Evolutionary conservation across 2,113 vertebrate species (phyloP).

Genomic region (Puffinus mauretanicus): DNA sequence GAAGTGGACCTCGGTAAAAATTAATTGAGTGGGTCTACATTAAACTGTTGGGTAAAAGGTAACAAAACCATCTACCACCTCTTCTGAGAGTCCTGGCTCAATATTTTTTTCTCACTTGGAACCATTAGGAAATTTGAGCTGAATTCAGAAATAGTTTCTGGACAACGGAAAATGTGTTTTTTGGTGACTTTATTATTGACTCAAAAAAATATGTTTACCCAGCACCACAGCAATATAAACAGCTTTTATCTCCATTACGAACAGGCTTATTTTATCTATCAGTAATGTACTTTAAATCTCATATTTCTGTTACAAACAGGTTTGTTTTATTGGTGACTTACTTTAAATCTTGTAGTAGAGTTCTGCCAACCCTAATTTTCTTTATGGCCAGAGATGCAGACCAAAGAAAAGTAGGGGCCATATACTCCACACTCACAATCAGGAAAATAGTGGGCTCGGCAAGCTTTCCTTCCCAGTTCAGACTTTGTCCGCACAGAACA

Average conservation of each 20-base stretch:
- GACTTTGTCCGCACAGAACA: not conserved
- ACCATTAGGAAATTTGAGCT: slow-evolving; percentile 21
- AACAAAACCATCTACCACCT: not conserved
- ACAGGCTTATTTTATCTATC: slow-evolving; percentile 23
- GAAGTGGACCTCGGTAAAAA: not conserved
- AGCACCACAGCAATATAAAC: slow-evolving; percentile 13
- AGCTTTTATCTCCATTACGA: slow-evolving; percentile 51
- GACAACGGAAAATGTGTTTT: not conserved
- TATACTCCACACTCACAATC: not conserved
- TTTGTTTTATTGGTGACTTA: slow-evolving; percentile 28
- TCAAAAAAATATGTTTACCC: not conserved
- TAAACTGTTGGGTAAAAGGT: not conserved
- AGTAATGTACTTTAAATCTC: slow-evolving; percentile 30
- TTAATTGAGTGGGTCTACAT: not conserved
- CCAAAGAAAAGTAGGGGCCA: not conserved
- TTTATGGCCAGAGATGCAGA: not conserved
- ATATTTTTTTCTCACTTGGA: not conserved
- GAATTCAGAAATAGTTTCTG: slow-evolving; percentile 26
- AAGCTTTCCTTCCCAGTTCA: not conserved
- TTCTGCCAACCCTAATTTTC: slow-evolving; percentile 20
- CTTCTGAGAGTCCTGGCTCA: not conserved
- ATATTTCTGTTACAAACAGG: slow-evolving; percentile 23
- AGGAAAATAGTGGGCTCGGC: not conserved
- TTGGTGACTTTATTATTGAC: slow-evolving; percentile 10
- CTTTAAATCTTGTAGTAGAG: slow-evolving; percentile 29